phyloP scores from a whole-genome alignment of 2,888 invertebrate genomes.

The Yponomeuta malinellus region DNA sequence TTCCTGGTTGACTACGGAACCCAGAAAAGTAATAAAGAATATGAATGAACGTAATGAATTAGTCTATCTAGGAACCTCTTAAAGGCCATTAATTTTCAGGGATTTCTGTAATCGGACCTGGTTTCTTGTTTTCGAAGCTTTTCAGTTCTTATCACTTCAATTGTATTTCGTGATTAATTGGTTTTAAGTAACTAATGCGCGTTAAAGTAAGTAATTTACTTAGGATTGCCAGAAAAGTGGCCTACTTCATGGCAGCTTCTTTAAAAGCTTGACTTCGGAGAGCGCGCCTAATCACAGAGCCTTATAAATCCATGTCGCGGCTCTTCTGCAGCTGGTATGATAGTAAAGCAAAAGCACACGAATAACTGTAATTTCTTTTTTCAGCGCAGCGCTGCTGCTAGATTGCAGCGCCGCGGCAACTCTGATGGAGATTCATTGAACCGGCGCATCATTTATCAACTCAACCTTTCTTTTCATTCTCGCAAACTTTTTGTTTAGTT shows the following conservation, averaged over 20 bases:
- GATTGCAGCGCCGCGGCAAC: constrained; percentile 49
- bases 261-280: background rate
- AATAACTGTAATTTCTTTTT: constrained; percentile 35
- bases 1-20: background rate
- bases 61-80: background rate
- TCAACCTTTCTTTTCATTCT: constrained; percentile 40
- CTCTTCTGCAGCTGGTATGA: constrained; percentile 4
- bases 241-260: background rate
- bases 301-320: constrained; percentile 11
- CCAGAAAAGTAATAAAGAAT: background rate
- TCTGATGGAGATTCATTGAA: constrained; percentile 68
- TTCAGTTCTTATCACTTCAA: background rate
- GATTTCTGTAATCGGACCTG: background rate
- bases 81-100: constrained; percentile 7
- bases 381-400: constrained; percentile 26
- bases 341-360: constrained; percentile 12
- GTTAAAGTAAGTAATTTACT: background rate
- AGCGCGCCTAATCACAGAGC: constrained; percentile 3
- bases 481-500: constrained; percentile 42
- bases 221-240: too few relatives aligned
- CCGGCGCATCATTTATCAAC: constrained; percentile 64
- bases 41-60: background rate
- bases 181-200: background rate
- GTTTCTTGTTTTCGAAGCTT: constrained; percentile 7
- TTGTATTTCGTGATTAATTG: background rate